Evolutionary conservation across 2,113 vertebrate genomes (phyloP), one percentile per base, ranked within the genome.

Genomic region (Dicentrarchus labrax): DNA sequence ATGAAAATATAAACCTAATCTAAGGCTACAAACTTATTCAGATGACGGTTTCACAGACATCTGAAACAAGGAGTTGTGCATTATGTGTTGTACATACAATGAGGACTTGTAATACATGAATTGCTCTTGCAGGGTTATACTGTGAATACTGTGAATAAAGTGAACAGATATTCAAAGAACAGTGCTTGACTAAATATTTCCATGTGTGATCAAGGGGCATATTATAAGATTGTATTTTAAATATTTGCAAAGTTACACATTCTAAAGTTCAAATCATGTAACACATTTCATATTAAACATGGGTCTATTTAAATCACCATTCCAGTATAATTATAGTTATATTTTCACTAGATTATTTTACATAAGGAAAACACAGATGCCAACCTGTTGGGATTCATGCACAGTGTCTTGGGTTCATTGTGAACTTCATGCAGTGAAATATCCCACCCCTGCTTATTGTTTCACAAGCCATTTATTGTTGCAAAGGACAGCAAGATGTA

Each of bases 401-500:
- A 61, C 13, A 17, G 19, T 21, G 39, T 72, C 77, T 73, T 36
- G 16, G 54, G 24, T 83, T 38, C 36, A 68, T 48, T 80, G 53
- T 56, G 36, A 45, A 77, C 64, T 36, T 83, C 15, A 56, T 60
- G 72, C 86, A 78, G 65, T 76, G 50, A 88, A 83, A 82, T 48
- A 82, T 82, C 71, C 41, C 67, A 64, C 78, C 80, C 76, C 78
- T 76, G 83, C 82, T 87, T 80, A 91, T 88, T 87, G 85, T 89
- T 76, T 85, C 81, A 67, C 79, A 59, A 65, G 47, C 54, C 82
- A 65, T 80, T 85, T 88, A 86, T 91, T 91, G 86, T 92, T 88
- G 77, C 74, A 9, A 67, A 48, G 88, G 87, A 93, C 89, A 91
- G 89, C 82, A 85, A 91, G 93, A 93, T 84, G 91, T 94, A 94